Evolutionary conservation across 23 tunicate genomes (phyloP).

Genomic region (Trididemnum clinides): DNA sequence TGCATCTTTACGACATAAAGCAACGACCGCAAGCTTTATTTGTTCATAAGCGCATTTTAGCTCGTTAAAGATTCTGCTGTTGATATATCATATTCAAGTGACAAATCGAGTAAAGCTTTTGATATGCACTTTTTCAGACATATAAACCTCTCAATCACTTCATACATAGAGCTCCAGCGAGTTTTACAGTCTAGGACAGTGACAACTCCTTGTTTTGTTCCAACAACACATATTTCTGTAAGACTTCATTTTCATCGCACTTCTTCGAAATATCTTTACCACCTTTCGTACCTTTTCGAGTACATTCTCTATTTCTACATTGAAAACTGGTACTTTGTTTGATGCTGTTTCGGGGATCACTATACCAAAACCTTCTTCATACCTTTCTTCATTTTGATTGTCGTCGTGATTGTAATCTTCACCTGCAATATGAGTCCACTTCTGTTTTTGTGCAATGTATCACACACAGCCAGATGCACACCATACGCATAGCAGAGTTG

Average conservation of each 20-base stretch:
- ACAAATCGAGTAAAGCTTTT: slow-evolving; percentile 30
- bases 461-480: too few relatives aligned
- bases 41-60: slow-evolving; percentile 10
- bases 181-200: slow-evolving; percentile 10
- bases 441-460: not conserved
- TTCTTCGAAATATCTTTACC: not conserved
- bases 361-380: slow-evolving; percentile 17
- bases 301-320: slow-evolving; percentile 15
- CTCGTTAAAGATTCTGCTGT: slow-evolving; percentile 1
- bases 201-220: slow-evolving; percentile 25
- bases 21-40: slow-evolving; percentile 4
- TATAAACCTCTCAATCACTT: slow-evolving; percentile 19
- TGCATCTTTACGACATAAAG: slow-evolving; percentile 14
- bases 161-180: slow-evolving; percentile 16
- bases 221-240: slow-evolving; percentile 11
- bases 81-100: slow-evolving; percentile 7
- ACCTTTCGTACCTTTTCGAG: not conserved
- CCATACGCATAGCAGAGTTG: too few relatives aligned
- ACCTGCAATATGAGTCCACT: not conserved
- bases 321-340: not conserved
- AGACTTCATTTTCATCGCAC: slow-evolving; percentile 4
- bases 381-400: not conserved
- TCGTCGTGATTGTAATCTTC: slow-evolving; percentile 19
- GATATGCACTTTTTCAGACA: slow-evolving; percentile 7
- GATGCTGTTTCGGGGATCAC: not conserved